Conservation (phyloP, 2,888 invertebrate species). For the Platycnemis pennipes region DNA sequence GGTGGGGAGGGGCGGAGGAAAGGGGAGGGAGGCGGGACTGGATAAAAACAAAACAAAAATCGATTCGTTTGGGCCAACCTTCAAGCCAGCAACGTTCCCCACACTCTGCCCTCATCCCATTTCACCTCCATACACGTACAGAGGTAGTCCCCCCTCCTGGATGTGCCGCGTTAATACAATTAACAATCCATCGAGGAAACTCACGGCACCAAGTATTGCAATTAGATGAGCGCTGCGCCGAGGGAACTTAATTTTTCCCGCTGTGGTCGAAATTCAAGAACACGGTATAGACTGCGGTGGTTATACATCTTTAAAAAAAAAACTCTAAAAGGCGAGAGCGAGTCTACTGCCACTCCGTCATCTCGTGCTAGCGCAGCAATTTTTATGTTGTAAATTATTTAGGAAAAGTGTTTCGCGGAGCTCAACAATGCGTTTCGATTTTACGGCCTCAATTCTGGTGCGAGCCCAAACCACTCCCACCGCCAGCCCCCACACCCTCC, state of each 20-base stretch:
- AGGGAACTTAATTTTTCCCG: too few relatives aligned
- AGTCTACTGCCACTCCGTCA: background rate
- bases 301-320: too few relatives aligned
- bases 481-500: background rate
- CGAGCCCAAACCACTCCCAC: background rate
- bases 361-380: background rate
- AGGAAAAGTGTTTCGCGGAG: background rate
- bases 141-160: too few relatives aligned
- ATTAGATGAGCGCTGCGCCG: too few relatives aligned
- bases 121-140: background rate
- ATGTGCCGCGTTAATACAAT: too few relatives aligned
- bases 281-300: too few relatives aligned
- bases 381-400: background rate
- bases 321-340: too few relatives aligned
- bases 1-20: background rate
- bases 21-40: background rate
- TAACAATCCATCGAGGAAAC: too few relatives aligned
- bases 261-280: too few relatives aligned
- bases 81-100: conserved; percentile 34
- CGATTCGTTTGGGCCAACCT: conserved; percentile 60
- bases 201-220: too few relatives aligned
- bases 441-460: conserved; percentile 25
- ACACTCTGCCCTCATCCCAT: background rate
- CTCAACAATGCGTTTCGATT: background rate
- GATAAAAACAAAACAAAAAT: conserved; percentile 47